These are phyloP conservation scores for Sturnira hondurensis DNA, from an alignment of 2,113 vertebrate species.

Conservation along the genomic window DNA sequence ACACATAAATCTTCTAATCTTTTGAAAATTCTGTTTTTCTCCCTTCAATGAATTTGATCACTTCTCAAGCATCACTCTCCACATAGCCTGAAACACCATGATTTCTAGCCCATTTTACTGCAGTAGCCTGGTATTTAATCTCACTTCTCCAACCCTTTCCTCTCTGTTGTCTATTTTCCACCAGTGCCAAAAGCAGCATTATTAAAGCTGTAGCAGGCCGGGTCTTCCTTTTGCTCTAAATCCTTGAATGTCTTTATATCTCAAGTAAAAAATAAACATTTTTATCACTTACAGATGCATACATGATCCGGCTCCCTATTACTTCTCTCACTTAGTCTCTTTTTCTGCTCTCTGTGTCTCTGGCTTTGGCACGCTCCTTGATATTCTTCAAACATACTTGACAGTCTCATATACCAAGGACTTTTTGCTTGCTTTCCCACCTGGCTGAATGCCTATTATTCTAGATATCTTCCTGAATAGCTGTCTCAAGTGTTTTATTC, in stretches of 20 bases:
- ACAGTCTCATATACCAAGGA: neutral
- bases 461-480: neutral
- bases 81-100: neutral
- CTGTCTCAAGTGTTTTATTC: neutral
- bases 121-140: neutral
- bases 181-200: neutral
- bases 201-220: neutral
- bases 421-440: neutral
- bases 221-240: neutral
- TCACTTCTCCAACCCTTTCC: neutral
- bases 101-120: neutral
- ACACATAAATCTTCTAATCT: neutral
- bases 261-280: neutral
- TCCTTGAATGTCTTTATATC: neutral
- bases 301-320: neutral
- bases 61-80: neutral
- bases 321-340: neutral
- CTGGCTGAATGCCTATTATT: neutral
- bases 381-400: neutral
- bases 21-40: neutral
- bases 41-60: neutral
- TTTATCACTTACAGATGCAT: neutral
- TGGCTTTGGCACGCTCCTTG: neutral
- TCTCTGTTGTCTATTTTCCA: neutral
- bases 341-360: neutral